These are phyloP conservation scores for Hymenochirus boettgeri DNA, from an alignment of 2,113 vertebrate species.

Conservation along the genomic window DNA sequence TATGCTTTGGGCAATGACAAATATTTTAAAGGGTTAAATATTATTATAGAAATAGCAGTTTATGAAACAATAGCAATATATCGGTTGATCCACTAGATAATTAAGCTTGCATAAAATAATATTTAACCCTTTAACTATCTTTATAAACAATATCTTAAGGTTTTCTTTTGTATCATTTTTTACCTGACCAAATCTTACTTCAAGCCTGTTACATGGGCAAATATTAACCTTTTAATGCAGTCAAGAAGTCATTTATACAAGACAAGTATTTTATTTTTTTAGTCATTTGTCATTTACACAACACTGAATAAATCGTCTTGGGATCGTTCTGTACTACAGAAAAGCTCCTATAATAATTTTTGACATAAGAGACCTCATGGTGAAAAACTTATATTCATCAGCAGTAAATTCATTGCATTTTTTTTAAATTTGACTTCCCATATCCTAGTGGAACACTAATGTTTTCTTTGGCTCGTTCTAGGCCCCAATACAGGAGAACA, in stretches of 20 bases:
- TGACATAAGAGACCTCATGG: conserved; percentile 66
- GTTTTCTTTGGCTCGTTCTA: conserved; percentile 84
- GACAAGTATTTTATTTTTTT: conserved; percentile 52
- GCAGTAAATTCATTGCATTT: conserved; percentile 71
- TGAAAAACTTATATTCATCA: conserved; percentile 75
- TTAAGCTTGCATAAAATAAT: too few relatives aligned
- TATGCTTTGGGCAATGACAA: too few relatives aligned
- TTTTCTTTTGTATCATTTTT: conserved; percentile 42
- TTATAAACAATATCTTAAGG: conserved; percentile 33
- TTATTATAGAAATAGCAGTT: too few relatives aligned
- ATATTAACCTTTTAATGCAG: conserved; percentile 55
- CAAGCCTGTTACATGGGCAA: conserved; percentile 45
- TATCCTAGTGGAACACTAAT: conserved; percentile 79
- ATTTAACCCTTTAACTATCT: too few relatives aligned
- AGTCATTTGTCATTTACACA: conserved; percentile 72
- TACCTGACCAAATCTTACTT: conserved; percentile 54
- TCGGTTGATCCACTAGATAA: too few relatives aligned
- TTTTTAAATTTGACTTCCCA: conserved; percentile 81
- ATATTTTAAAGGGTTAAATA: too few relatives aligned
- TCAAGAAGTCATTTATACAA: conserved; percentile 56
- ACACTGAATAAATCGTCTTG: conserved; percentile 70
- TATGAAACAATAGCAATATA: too few relatives aligned
- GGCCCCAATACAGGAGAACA: conserved; percentile 74
- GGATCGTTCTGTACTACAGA: conserved; percentile 77
- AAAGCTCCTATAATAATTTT: conserved; percentile 76